phyloP scores from a whole-genome alignment of 2,888 invertebrate species.

The Stenurella melanura region DNA sequence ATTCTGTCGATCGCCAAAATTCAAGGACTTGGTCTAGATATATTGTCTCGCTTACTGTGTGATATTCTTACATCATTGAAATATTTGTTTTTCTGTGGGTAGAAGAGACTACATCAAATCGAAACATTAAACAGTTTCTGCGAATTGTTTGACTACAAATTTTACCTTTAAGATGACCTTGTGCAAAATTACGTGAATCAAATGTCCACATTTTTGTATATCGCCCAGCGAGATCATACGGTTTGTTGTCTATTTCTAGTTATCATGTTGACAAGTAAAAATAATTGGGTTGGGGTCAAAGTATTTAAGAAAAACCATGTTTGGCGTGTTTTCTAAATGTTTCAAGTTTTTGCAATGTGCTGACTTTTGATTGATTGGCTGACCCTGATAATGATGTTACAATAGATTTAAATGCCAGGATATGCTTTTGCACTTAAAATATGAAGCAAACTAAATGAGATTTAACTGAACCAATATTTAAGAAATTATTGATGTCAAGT shows the following conservation, averaged over 20 bases:
- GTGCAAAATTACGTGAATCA: not conserved
- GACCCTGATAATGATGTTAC: not conserved
- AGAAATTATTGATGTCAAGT: too few relatives aligned
- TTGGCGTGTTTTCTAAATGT: not conserved
- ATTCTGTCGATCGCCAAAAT: conserved; percentile 30
- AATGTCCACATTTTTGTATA: conserved; percentile 1
- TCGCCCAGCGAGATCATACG: not conserved
- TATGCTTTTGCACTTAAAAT: not conserved
- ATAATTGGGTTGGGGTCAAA: conserved; percentile 7
- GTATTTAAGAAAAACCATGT: not conserved
- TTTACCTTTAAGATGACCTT: conserved; percentile 7
- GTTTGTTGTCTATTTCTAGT: not conserved
- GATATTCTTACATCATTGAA: conserved; percentile 26
- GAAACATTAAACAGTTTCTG: conserved; percentile 5
- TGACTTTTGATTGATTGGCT: not conserved
- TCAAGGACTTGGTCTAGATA: conserved; percentile 28
- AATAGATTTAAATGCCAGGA: not conserved
- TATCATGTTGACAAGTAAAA: not conserved
- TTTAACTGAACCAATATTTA: too few relatives aligned
- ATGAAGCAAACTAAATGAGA: too few relatives aligned
- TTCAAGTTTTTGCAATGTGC: not conserved
- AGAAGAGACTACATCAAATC: conserved; percentile 4
- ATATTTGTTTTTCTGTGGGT: conserved; percentile 20
- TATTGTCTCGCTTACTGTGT: conserved; percentile 21
- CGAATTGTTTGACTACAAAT: not conserved